Conservation (phyloP, 1,140 invertebrate genomes). For the Eumeta japonica region DNA sequence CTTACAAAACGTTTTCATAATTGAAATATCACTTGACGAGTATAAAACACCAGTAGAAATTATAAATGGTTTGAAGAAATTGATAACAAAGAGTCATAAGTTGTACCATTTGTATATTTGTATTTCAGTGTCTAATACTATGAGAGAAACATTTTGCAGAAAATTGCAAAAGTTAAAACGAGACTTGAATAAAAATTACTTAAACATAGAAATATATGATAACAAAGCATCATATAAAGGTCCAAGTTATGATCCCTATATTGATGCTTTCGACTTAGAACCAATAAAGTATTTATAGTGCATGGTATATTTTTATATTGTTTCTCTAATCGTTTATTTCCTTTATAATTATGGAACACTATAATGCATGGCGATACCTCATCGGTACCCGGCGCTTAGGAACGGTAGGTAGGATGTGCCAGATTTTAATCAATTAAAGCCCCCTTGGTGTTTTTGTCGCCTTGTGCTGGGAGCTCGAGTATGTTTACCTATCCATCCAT, state of each 20-base stretch:
- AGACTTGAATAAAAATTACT: slow-evolving; percentile 14
- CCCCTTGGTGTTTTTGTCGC: too few relatives aligned
- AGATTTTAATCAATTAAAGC: too few relatives aligned
- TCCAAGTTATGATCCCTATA: slow-evolving; percentile 23
- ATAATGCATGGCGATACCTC: too few relatives aligned
- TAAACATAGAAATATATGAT: slow-evolving; percentile 15
- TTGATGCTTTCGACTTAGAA: slow-evolving; percentile 25
- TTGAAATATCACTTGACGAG: slow-evolving; percentile 12
- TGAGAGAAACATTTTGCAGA: slow-evolving; percentile 8
- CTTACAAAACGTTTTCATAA: slow-evolving; percentile 34
- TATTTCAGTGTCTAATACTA: slow-evolving; percentile 8
- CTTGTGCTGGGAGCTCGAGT: too few relatives aligned
- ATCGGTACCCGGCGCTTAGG: too few relatives aligned
- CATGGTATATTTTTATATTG: slow-evolving; percentile 5
- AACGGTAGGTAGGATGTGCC: too few relatives aligned
- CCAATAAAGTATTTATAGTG: slow-evolving; percentile 23
- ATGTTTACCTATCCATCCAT: too few relatives aligned
- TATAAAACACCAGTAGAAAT: slow-evolving; percentile 10
- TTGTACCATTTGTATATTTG: slow-evolving; percentile 27
- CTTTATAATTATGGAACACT: too few relatives aligned
- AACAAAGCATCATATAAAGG: too few relatives aligned
- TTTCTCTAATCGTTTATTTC: too few relatives aligned
- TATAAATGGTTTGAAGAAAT: slow-evolving; percentile 15
- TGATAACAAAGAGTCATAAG: slow-evolving; percentile 26
- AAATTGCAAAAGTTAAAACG: slow-evolving; percentile 18